Base-by-base conservation (phyloP, 1,140 invertebrate species). In the Nasonia giraulti region DNA sequence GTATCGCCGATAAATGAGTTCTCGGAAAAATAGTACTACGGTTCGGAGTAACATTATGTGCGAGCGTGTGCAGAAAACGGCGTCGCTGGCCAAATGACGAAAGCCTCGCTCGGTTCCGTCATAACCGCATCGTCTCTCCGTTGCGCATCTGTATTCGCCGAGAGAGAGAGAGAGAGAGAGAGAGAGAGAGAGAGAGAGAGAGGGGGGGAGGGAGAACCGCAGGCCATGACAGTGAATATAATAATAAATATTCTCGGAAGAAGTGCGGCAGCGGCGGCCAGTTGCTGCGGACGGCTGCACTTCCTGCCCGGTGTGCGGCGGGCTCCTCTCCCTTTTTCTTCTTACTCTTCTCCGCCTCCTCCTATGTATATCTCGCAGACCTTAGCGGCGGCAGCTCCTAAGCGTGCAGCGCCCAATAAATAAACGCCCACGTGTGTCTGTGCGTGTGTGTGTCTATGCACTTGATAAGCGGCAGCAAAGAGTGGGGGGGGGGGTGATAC, bases 161-260 rank as follows among this genome's bases (percentile, higher is more conserved):
- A 7, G 40, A 44, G 55, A 6, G 7, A 6, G 12, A n/a, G 55
- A 5, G 7, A 6, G 12, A n/a, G 55, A 5, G 7, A 6, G 2
- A n/a, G 33, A 17, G 50, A 17, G 50, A 17, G 14, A 4, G 14
- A 55, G 50, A 14, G 50, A 11, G 44, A 47, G 8, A 12, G 44
- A 8, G 44, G n/a, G n/a, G n/a, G n/a, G n/a, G n/a, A 17, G 55
- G 0, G 7, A 6, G 12, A n/a, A n/a, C 73, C 3, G 2, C 14
- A 37, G 73, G 37, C 73, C 73, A 40, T 75, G 73, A 40, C 73
- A 75, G 73, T 75, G 73, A 75, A 75, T 37, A 40, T 27, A 27
- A 27, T 27, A 27, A 27, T 27, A 27, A 27, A 27, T 10, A 40
- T 75, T 75, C 73, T 40, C 73, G 73, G 73, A n/a, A 75, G 73